Evolutionary conservation across 2,797 vertebrate species (phyloP).

Genomic region (Rhinella marina): DNA sequence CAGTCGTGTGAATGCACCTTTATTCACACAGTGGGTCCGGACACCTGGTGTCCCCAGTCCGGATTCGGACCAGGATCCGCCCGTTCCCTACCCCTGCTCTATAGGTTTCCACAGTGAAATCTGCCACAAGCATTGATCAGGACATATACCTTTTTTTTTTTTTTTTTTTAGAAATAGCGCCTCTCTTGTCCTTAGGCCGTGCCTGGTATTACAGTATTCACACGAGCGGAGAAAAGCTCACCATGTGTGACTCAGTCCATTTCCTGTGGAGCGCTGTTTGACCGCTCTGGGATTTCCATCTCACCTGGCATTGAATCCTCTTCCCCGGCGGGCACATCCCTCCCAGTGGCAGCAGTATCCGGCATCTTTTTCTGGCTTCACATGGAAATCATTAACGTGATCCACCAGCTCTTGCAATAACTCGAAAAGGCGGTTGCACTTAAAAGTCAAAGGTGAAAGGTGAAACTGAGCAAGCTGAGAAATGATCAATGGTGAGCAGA

Average conservation of each 20-base stretch:
- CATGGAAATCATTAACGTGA: constrained; percentile 95
- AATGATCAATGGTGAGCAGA: neutral
- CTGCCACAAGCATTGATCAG: no score
- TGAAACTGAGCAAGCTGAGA: neutral
- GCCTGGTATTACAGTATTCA: neutral
- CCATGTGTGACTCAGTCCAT: neutral
- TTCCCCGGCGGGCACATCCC: constrained; percentile 92
- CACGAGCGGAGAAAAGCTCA: neutral
- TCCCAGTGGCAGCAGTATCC: constrained; percentile 99
- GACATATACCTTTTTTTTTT: neutral
- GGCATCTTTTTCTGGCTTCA: constrained; percentile 93
- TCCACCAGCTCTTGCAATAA: constrained; percentile 95
- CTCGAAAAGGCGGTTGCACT: constrained; percentile 97
- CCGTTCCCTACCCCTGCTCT: no score
- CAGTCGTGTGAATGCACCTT: no score
- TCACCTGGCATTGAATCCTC: constrained; percentile 96
- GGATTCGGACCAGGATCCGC: no score
- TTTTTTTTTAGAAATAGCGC: neutral
- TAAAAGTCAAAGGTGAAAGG: constrained; percentile 38
- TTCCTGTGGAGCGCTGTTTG: neutral
- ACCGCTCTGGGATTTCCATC: neutral
- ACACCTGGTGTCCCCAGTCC: no score
- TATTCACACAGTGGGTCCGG: no score
- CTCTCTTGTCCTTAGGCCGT: neutral
- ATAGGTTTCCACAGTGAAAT: no score